Evolutionary conservation across 53 echinoderm and acorn worm species (phyloP).

Genomic region (Actinopyga echinites): DNA sequence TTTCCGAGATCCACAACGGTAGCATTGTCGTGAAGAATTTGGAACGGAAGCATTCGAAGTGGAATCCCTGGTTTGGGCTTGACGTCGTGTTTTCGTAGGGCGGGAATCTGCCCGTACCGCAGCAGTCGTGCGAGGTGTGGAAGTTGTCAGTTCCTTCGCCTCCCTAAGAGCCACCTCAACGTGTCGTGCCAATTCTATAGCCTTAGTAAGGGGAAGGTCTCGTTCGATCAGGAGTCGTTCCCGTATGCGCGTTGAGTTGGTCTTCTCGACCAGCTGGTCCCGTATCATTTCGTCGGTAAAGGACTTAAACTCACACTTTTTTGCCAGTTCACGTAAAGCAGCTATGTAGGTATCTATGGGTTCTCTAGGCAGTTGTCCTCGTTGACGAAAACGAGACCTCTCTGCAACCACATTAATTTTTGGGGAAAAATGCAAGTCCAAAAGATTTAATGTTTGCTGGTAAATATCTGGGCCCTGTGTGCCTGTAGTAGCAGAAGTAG

Average conservation of each 20-base stretch:
- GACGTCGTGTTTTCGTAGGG: neutral
- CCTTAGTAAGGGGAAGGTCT: neutral
- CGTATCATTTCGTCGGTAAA: neutral
- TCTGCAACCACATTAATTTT: neutral
- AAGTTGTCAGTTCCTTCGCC: neutral
- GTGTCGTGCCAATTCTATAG: neutral
- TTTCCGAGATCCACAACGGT: neutral
- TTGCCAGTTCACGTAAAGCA: neutral
- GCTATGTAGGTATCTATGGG: neutral
- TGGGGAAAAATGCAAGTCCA: neutral
- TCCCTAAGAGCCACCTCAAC: neutral
- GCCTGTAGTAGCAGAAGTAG: neutral
- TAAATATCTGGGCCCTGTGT: neutral
- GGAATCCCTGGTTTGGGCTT: neutral
- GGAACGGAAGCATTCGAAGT: neutral
- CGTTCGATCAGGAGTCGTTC: neutral
- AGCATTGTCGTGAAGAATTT: neutral
- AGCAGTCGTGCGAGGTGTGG: neutral
- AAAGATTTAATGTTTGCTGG: neutral
- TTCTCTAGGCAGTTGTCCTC: neutral
- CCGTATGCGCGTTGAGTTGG: neutral
- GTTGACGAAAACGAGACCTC: neutral
- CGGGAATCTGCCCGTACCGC: neutral
- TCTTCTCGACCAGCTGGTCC: slow-evolving; percentile 14
- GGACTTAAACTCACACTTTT: neutral